Evolutionary conservation across 1,140 invertebrate genomes (phyloP), one percentile per base, ranked within the genome.

Genomic region (Dendrolimus kikuchii): DNA sequence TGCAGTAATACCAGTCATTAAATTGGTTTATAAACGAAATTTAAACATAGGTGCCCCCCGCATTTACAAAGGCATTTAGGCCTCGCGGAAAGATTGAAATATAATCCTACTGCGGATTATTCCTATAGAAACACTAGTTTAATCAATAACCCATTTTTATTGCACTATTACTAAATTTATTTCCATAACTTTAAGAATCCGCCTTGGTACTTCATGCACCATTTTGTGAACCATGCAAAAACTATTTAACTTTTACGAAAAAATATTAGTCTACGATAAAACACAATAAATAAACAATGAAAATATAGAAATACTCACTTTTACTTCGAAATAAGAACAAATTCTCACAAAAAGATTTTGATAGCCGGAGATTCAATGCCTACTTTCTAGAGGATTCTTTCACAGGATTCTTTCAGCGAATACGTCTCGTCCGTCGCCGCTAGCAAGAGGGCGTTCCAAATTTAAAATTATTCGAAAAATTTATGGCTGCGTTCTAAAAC

Each of bases 361-460:
- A 77, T 83, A 62, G 77, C 82, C 77, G 82, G 82, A 82, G 80
- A 83, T 82, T 79, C 79, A 74, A 74, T 86, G 77, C 74, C 78
- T 86, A 82, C 76, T 83, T 81, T 86, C 82, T 74, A 86, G 80
- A 83, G 82, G 82, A 86, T 86, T 86, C 80, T 82, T 86, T 80
- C 82, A 86, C 66, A 75, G 73, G 82, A 79, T 86, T 86, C 82
- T 86, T 83, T 86, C 82, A 82, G 63, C 57, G 53, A 65, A 75
- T 64, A 68, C 68, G 67, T 69, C 59, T 58, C 57, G 53, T 67
- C 57, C 47, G 59, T 57, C 67, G 70, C 66, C 68, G 66, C 62
- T 60, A 86, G 23, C 1, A 23, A 23, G 80, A 76, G 74, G 80
- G 82, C 82, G 82, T 86, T 86, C 82, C 51, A 73, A 86, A 76